Evolutionary conservation across 2,113 vertebrate genomes (phyloP).

Genomic region (Hippocampus comes): DNA sequence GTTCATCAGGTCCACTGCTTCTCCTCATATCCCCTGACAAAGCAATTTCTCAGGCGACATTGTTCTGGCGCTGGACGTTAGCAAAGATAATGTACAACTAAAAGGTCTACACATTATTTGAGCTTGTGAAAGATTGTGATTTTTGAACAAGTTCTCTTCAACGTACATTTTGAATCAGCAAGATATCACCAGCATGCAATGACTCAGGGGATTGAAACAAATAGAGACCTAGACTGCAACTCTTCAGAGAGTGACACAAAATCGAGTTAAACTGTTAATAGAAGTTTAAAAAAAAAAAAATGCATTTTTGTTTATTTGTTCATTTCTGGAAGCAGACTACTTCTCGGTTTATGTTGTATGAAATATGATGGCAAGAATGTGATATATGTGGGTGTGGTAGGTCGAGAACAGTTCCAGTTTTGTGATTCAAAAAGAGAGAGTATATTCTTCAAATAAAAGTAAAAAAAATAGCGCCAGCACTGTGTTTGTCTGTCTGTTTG

Average conservation of each 20-base stretch:
- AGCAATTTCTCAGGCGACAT: slow-evolving; percentile 5
- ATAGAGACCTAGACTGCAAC: background rate
- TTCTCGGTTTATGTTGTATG: no score
- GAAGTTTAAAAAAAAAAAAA: background rate
- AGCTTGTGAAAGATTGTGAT: background rate
- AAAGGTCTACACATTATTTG: background rate
- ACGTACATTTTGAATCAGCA: background rate
- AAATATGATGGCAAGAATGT: no score
- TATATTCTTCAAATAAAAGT: no score
- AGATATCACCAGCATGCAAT: background rate
- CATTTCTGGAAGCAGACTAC: no score
- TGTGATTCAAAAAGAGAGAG: no score
- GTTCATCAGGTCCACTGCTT: slow-evolving; percentile 5
- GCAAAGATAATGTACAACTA: slow-evolving; percentile 5
- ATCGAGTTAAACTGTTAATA: background rate
- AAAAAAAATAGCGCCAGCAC: no score
- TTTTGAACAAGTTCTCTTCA: background rate
- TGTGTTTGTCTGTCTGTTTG: no score
- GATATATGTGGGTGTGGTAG: no score
- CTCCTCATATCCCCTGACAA: slow-evolving; percentile 15
- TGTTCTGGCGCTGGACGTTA: slow-evolving; percentile 4
- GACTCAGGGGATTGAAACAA: background rate
- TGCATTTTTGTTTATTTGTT: background rate
- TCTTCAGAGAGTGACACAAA: background rate
- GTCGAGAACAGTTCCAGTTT: no score